phyloP scores from a whole-genome alignment of 1,140 invertebrate genomes.

The Mya arenaria region DNA sequence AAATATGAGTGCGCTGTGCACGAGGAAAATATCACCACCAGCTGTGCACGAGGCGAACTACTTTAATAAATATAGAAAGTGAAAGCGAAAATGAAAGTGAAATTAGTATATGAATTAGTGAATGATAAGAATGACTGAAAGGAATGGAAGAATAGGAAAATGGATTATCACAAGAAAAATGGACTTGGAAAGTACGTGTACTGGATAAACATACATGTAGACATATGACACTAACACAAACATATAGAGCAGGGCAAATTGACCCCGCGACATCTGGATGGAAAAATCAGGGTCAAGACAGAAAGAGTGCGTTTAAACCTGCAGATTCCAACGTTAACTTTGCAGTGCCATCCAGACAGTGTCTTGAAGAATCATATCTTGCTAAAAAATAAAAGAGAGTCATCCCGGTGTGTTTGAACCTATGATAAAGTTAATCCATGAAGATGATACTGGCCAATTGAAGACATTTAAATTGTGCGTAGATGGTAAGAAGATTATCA shows the following conservation, averaged over 20 bases:
- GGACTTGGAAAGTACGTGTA: no score
- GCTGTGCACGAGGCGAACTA: no score
- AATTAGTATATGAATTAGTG: no score
- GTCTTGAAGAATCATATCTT: background rate
- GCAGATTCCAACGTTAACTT: slow-evolving; percentile 4
- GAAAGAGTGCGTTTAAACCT: background rate
- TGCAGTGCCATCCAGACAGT: background rate
- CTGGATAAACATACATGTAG: no score
- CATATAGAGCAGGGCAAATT: slow-evolving; percentile 21
- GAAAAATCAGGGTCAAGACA: slow-evolving; percentile 21
- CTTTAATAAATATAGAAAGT: no score
- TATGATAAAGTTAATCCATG: background rate
- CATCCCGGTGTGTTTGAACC: slow-evolving; percentile 3
- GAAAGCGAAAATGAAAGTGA: no score
- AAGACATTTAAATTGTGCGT: slow-evolving; percentile 6
- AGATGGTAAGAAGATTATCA: slow-evolving; percentile 1
- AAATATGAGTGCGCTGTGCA: no score
- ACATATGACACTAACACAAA: no score
- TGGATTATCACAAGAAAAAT: no score
- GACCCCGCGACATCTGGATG: background rate
- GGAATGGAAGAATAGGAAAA: no score
- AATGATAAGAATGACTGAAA: no score
- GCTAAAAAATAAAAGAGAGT: background rate
- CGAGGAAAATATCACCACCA: no score
- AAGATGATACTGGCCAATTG: background rate